phyloP scores from a whole-genome alignment of 2,113 vertebrate species.

The Neolamprologus caudopunctatus region DNA sequence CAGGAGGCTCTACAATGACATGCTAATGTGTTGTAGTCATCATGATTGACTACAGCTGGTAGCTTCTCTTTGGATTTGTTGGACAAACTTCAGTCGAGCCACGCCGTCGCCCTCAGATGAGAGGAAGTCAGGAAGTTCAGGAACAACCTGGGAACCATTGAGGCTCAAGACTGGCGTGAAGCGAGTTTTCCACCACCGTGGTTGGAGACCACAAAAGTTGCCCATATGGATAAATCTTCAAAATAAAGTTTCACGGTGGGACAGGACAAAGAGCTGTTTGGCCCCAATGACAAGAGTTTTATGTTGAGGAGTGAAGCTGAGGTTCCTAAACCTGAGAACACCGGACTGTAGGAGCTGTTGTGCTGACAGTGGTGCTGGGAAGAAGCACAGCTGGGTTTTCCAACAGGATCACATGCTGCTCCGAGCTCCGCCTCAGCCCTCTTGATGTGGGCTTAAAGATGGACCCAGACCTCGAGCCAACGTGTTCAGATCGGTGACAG shows the following conservation, averaged over 20 bases:
- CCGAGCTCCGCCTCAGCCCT: rapidly evolving
- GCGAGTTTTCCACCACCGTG: background rate
- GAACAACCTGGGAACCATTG: background rate
- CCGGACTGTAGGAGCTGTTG: rapidly evolving
- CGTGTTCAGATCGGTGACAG: rapidly evolving
- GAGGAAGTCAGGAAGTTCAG: background rate
- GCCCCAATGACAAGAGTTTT: rapidly evolving
- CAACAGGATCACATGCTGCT: background rate
- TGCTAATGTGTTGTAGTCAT: rapidly evolving
- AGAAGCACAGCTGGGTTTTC: background rate
- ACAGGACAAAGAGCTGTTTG: background rate
- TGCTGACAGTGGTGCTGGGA: rapidly evolving
- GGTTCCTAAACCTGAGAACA: background rate
- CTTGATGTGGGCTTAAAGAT: background rate
- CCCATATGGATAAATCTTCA: background rate
- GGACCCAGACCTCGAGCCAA: rapidly evolving
- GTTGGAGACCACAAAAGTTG: background rate
- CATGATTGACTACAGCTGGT: background rate
- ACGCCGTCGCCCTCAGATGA: background rate
- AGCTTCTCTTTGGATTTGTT: background rate
- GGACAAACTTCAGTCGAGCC: background rate
- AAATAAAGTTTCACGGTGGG: background rate
- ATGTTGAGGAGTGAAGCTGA: background rate
- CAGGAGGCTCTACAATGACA: background rate
- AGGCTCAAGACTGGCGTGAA: background rate